Conservation (phyloP, 2,888 invertebrate genomes). For the Ennomos quercinarius region DNA sequence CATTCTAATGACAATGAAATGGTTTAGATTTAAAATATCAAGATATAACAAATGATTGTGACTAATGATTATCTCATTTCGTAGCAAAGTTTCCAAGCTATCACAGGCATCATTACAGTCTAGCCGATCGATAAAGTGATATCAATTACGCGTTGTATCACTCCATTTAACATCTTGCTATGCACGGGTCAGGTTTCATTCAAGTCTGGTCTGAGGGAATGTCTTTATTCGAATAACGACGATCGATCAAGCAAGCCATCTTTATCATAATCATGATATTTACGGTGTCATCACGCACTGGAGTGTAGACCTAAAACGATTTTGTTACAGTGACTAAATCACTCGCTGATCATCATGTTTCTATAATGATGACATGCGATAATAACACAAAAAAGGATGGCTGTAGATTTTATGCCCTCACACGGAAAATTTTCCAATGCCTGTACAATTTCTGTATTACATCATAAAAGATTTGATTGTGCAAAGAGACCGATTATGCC, state of each 20-base stretch:
- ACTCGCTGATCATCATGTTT: constrained; percentile 26
- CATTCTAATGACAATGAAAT: neutral
- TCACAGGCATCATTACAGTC: neutral
- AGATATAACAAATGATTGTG: neutral
- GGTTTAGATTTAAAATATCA: neutral
- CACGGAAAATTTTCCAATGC: constrained; percentile 10
- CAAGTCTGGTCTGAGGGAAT: constrained; percentile 1
- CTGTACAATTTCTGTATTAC: constrained; percentile 7
- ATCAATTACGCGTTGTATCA: constrained; percentile 18
- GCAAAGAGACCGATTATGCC: constrained; percentile 10
- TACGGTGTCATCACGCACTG: constrained; percentile 27
- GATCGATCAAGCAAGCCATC: constrained; percentile 24
- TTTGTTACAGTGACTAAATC: constrained; percentile 30
- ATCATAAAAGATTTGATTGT: constrained; percentile 8
- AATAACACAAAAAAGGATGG: constrained; percentile 43
- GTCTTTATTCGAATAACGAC: constrained; percentile 19
- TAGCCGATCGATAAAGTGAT: constrained; percentile 5
- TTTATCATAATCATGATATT: constrained; percentile 29
- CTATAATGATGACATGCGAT: constrained; percentile 47
- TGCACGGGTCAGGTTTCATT: constrained; percentile 19
- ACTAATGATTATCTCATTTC: too few species aligned
- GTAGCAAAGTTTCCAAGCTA: constrained; percentile 3
- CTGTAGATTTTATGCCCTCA: constrained; percentile 31
- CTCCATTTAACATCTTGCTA: neutral
- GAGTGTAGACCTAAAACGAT: constrained; percentile 29